phyloP scores from a whole-genome alignment of 2,888 invertebrate species.

The Anthrax anthrax region DNA sequence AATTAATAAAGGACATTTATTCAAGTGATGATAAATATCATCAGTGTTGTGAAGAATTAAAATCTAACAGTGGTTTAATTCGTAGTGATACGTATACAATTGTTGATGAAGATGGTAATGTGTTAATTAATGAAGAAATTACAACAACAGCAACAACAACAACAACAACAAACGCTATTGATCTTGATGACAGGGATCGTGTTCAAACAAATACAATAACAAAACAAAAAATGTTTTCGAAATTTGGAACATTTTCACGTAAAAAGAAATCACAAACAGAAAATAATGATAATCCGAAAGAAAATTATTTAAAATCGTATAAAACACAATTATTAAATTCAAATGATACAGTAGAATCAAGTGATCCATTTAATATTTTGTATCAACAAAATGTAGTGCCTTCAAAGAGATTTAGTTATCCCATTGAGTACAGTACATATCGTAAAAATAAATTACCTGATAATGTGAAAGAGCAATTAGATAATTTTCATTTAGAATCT shows the following conservation, averaged over 20 bases:
- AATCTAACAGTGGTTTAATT: slow-evolving; percentile 19
- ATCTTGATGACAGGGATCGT: too few relatives aligned
- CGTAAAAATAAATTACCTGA: slow-evolving; percentile 25
- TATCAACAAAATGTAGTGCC: slow-evolving; percentile 14
- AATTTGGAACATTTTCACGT: slow-evolving; percentile 31
- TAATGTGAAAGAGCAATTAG: slow-evolving; percentile 24
- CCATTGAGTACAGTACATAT: slow-evolving; percentile 26
- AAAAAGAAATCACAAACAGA: slow-evolving; percentile 19
- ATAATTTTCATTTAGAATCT: slow-evolving; percentile 22
- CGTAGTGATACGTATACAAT: slow-evolving; percentile 32
- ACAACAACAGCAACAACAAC: too few relatives aligned
- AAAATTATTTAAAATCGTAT: slow-evolving; percentile 7
- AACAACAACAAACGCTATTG: too few relatives aligned
- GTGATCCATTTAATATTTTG: slow-evolving; percentile 29
- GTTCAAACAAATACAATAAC: background rate
- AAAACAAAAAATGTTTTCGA: slow-evolving; percentile 26
- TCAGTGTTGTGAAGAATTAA: background rate
- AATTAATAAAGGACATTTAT: too few relatives aligned
- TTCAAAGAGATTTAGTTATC: background rate
- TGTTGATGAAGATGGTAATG: slow-evolving; percentile 12
- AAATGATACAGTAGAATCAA: slow-evolving; percentile 24
- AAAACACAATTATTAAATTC: slow-evolving; percentile 13
- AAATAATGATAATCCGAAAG: slow-evolving; percentile 4
- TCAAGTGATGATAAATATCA: too few relatives aligned
- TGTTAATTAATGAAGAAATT: background rate